Conservation (phyloP, 2,797 vertebrate species). For the Atherinosoma microstoma region DNA sequence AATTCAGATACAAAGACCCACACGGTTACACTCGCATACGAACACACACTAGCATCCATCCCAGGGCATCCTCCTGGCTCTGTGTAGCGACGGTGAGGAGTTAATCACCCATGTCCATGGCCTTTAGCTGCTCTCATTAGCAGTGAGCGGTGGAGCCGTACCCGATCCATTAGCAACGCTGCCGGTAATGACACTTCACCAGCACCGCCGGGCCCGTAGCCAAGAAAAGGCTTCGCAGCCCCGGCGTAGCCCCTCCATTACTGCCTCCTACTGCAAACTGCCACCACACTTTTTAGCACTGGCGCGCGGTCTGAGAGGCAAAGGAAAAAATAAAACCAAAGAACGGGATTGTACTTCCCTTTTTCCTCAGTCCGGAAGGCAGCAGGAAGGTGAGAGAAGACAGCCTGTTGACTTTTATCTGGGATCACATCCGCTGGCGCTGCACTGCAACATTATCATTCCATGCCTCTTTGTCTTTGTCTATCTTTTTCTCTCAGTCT, state of each 20-base stretch:
- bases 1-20: constrained; percentile 46
- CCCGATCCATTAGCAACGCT: constrained; percentile 86
- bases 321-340: constrained; percentile 38
- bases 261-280: constrained; percentile 58
- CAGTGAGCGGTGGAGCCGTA: constrained; percentile 84
- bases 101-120: constrained; percentile 87
- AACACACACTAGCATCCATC: constrained; percentile 63
- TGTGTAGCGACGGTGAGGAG: constrained; percentile 71
- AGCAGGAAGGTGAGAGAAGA: constrained; percentile 61
- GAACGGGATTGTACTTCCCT: constrained; percentile 55
- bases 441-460: constrained; percentile 59
- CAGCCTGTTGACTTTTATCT: constrained; percentile 69
- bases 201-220: constrained; percentile 75
- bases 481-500: constrained; percentile 35
- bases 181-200: constrained; percentile 85
- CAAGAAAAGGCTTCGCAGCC: constrained; percentile 66
- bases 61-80: constrained; percentile 71
- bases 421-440: constrained; percentile 66
- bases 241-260: constrained; percentile 63
- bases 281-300: constrained; percentile 51
- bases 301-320: constrained; percentile 37
- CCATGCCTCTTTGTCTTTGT: constrained; percentile 70
- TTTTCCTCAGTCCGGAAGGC: constrained; percentile 52
- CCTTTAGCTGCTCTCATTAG: constrained; percentile 91
- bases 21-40: constrained; percentile 33